phyloP scores from a whole-genome alignment of 1,140 invertebrate genomes.

The Drosophila bocqueti region DNA sequence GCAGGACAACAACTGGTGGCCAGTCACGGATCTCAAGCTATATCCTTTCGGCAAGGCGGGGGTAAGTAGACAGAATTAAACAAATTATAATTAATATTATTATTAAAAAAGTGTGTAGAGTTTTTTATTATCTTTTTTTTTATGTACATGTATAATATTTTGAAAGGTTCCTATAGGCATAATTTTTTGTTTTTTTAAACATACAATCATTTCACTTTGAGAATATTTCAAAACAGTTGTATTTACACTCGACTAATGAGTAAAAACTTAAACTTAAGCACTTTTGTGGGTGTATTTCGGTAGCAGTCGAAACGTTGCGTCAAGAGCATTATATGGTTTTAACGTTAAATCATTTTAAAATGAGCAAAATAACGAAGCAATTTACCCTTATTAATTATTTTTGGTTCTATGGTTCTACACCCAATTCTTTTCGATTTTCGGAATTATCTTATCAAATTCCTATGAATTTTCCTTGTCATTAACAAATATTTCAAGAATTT shows the following conservation, averaged over 20 bases:
- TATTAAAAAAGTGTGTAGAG: background rate
- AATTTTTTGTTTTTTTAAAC: background rate
- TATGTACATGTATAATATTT: background rate
- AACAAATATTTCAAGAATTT: background rate
- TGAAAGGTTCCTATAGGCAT: background rate
- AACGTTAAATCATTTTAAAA: background rate
- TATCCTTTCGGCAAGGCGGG: conserved; percentile 81
- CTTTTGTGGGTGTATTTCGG: background rate
- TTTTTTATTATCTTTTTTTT: no score
- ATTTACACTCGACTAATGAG: conserved; percentile 1
- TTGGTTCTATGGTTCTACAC: no score
- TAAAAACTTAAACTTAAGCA: conserved; percentile 1
- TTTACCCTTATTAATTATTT: background rate
- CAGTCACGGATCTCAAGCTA: conserved; percentile 65
- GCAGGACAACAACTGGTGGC: conserved; percentile 57
- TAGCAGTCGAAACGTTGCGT: no score
- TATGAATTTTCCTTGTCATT: background rate
- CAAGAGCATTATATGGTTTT: no score
- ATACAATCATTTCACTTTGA: background rate
- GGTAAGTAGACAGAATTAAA: conserved; percentile 46
- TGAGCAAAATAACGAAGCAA: background rate
- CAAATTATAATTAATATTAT: background rate
- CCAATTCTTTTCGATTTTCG: background rate
- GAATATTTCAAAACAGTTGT: conserved; percentile 9
- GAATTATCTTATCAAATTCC: background rate